Conservation (phyloP, 2,113 vertebrate genomes). For the Apteryx mantelli region DNA sequence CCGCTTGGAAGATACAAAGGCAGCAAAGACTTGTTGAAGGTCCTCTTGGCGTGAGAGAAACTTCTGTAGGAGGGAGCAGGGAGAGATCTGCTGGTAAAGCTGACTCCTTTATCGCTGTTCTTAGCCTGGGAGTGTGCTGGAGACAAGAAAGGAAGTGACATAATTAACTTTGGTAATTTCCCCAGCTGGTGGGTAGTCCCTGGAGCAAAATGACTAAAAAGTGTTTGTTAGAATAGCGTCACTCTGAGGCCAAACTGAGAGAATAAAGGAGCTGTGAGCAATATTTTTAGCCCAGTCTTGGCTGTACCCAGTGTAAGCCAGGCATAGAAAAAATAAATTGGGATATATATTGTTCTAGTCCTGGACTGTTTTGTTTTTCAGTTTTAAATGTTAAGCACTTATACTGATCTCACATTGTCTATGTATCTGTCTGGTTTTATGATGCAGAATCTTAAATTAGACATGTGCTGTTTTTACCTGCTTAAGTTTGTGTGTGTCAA, state of each 20-base stretch:
- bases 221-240: not conserved
- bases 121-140: not conserved
- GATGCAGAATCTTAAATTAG: not conserved
- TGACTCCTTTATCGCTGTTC: conserved; percentile 13
- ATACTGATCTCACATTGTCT: rapidly evolving
- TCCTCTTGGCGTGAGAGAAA: not conserved
- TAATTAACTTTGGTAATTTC: conserved; percentile 42
- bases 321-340: not conserved
- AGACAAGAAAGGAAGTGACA: conserved; percentile 50
- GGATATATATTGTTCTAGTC: not conserved
- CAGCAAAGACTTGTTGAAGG: not conserved
- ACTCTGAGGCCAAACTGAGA: not conserved
- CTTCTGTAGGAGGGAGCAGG: not conserved
- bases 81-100: not conserved
- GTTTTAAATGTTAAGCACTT: not conserved
- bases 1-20: not conserved
- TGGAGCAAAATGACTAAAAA: not conserved
- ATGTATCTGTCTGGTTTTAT: not conserved
- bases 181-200: not conserved
- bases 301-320: not conserved
- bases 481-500: not conserved
- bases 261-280: not conserved
- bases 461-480: not conserved
- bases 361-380: not conserved
- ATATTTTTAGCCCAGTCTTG: not conserved